Evolutionary conservation across 2,113 vertebrate genomes (phyloP).

Genomic region (Cisticola juncidis): DNA sequence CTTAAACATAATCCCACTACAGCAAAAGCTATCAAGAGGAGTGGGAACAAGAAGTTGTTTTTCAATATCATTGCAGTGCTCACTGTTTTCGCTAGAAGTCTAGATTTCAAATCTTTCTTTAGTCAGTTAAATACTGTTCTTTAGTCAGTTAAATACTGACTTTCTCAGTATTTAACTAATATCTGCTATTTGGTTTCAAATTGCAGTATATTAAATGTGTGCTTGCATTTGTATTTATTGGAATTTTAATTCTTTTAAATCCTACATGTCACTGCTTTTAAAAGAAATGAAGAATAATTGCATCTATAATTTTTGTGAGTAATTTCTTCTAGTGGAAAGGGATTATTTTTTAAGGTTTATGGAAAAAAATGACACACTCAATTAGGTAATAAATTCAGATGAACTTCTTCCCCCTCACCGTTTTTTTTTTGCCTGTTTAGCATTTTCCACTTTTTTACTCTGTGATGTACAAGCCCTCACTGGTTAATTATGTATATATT

Average conservation of each 20-base stretch:
- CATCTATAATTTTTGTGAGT: constrained; percentile 20
- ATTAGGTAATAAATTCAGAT: constrained; percentile 73
- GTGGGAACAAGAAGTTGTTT: not conserved
- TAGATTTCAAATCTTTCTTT: not conserved
- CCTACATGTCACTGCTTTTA: not conserved
- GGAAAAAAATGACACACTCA: constrained; percentile 40
- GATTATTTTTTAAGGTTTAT: constrained; percentile 47
- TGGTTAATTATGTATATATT: constrained; percentile 99
- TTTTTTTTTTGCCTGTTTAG: constrained; percentile 72
- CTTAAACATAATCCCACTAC: not conserved
- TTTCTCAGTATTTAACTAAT: not conserved
- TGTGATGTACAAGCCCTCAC: constrained; percentile 82
- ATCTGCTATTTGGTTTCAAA: not conserved
- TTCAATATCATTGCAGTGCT: not conserved
- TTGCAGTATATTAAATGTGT: not conserved
- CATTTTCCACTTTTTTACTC: constrained; percentile 78
- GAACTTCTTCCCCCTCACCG: constrained; percentile 33
- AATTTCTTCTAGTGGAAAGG: constrained; percentile 12
- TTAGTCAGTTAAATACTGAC: no score
- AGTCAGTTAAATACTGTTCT: no score
- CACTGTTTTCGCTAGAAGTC: not conserved
- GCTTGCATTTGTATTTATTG: not conserved
- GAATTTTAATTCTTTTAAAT: constrained; percentile 23
- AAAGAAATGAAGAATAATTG: not conserved
- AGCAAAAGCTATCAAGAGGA: not conserved